Conservation (phyloP, 2,113 vertebrate species). For the Gambusia affinis region DNA sequence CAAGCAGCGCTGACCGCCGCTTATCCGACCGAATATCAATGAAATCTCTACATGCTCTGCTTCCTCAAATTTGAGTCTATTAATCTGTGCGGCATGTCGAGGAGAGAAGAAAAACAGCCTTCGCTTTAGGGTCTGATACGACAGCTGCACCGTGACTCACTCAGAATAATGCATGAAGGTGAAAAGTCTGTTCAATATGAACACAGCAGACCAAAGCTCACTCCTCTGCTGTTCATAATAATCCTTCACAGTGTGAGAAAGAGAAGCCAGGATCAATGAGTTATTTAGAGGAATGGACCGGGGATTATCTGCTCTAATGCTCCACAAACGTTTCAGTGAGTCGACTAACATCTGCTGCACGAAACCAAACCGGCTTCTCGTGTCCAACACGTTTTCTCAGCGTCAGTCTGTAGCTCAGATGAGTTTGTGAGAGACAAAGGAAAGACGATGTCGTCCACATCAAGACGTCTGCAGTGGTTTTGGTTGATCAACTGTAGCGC, state of each 20-base stretch:
- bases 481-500: no score
- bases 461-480: no score
- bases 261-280: conserved; percentile 21
- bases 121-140: conserved; percentile 23
- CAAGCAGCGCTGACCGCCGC: conserved; percentile 37
- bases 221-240: conserved; percentile 41
- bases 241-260: conserved; percentile 18
- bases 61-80: conserved; percentile 26
- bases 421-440: no score
- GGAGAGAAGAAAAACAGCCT: neutral
- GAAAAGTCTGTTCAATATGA: conserved; percentile 48
- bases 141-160: conserved; percentile 29
- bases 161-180: conserved; percentile 53
- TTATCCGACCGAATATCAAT: conserved; percentile 63
- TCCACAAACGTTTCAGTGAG: neutral
- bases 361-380: neutral
- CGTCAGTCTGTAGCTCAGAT: neutral
- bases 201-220: conserved; percentile 9
- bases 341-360: neutral
- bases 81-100: conserved; percentile 22
- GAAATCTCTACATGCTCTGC: conserved; percentile 41
- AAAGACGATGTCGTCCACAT: neutral
- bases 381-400: neutral
- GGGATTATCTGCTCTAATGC: conserved; percentile 26
- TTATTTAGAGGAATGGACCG: conserved; percentile 37